A percentile compares a stretch with the other conserved stretches of the same genome.
Evolutionary conservation across 2,113 vertebrate species (phyloP).

Genomic region (Raja brachyura): DNA sequence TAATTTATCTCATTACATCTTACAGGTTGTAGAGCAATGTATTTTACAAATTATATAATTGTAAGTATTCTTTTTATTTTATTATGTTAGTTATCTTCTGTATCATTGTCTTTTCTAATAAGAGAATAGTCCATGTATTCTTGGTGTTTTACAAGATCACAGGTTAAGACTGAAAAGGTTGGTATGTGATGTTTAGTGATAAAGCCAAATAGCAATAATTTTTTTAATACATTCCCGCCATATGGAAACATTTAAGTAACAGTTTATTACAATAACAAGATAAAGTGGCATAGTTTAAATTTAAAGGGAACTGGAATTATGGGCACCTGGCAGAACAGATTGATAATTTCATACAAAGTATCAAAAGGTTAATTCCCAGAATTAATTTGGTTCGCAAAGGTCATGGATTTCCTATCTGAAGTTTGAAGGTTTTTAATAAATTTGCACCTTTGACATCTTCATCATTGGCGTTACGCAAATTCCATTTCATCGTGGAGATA

Average conservation of each 20-base stretch:
- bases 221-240: not conserved
- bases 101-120: too few species aligned
- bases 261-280: not conserved
- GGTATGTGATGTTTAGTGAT: not conserved
- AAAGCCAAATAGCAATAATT: not conserved
- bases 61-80: too few species aligned
- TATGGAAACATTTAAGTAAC: not conserved
- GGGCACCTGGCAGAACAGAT: not conserved
- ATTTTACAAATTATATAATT: not conserved
- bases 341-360: not conserved
- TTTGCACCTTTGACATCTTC: not conserved
- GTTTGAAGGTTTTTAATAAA: not conserved
- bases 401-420: not conserved
- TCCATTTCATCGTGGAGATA: not conserved
- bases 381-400: not conserved
- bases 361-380: not conserved
- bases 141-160: not conserved
- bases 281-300: not conserved
- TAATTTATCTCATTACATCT: not conserved
- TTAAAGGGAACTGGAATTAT: not conserved
- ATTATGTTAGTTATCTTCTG: too few species aligned
- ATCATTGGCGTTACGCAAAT: not conserved
- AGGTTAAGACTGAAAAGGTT: not conserved
- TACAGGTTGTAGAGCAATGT: not conserved
- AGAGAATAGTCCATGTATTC: too few species aligned